A percentile compares a stretch with the other conserved stretches of the same genome.
These are phyloP conservation scores for Epinotia brunnichana DNA, from an alignment of 2,888 invertebrate genomes.

Conservation along the genomic window DNA sequence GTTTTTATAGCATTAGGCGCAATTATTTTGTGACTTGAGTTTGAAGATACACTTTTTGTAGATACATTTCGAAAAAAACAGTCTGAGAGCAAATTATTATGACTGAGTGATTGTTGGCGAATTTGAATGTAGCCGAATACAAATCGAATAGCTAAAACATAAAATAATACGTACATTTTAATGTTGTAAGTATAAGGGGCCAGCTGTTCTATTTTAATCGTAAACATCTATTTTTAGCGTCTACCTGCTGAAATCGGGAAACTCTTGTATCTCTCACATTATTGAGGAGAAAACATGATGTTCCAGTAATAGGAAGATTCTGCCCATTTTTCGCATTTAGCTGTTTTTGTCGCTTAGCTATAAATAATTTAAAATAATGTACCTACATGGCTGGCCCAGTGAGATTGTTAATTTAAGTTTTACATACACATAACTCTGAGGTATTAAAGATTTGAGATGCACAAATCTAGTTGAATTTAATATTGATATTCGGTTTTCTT, in stretches of 20 bases:
- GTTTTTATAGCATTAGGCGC: conserved; percentile 51
- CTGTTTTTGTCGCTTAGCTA: conserved; percentile 52
- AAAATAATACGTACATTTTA: conserved; percentile 38
- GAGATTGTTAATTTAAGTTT: conserved; percentile 62
- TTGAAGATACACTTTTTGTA: conserved; percentile 48
- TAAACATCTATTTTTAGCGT: conserved; percentile 44
- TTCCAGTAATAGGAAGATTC: conserved; percentile 43
- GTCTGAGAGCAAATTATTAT: conserved; percentile 9
- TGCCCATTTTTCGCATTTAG: conserved; percentile 41
- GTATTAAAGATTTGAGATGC: conserved; percentile 19
- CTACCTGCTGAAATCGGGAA: conserved; percentile 46
- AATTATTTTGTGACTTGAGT: conserved; percentile 48
- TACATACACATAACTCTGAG: conserved; percentile 24
- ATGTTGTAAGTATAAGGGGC: conserved; percentile 50
- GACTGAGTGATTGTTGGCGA: conserved; percentile 31
- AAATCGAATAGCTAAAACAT: conserved; percentile 37
- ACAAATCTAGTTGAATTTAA: conserved; percentile 12
- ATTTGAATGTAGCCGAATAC: conserved; percentile 23
- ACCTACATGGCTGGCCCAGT: conserved; percentile 70
- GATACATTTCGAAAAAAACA: conserved; percentile 44
- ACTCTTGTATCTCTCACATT: conserved; percentile 55
- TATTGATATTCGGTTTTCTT: conserved; percentile 13
- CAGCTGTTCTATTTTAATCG: conserved; percentile 52
- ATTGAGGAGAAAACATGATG: conserved; percentile 53
- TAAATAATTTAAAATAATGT: conserved; percentile 60